Evolutionary conservation across 2,888 invertebrate genomes (phyloP).

Genomic region (Melieria picta): DNA sequence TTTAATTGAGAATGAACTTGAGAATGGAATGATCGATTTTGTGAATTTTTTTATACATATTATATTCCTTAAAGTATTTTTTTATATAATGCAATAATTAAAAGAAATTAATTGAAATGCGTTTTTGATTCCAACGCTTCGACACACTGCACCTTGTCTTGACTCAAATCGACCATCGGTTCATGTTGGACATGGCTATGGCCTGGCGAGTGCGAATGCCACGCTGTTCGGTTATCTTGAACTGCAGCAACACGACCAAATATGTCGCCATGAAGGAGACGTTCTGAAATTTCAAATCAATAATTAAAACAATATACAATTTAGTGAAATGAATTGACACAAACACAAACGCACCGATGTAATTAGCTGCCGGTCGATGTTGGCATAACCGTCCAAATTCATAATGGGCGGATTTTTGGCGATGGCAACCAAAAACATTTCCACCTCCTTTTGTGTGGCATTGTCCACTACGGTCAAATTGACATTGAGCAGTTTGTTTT

Average conservation of each 20-base stretch:
- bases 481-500: slow-evolving; percentile 74
- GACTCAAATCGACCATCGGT: background rate
- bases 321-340: background rate
- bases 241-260: slow-evolving; percentile 78
- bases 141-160: background rate
- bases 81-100: no score
- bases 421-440: slow-evolving; percentile 79
- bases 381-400: slow-evolving; percentile 80
- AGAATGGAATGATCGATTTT: no score
- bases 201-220: slow-evolving; percentile 66
- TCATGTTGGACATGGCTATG: background rate
- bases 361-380: slow-evolving; percentile 76
- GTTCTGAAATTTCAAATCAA: slow-evolving; percentile 67
- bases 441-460: slow-evolving; percentile 75
- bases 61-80: no score
- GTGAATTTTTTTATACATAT: no score
- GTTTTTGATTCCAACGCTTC: background rate
- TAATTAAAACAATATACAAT: background rate
- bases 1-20: no score
- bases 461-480: slow-evolving; percentile 74
- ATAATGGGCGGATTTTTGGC: slow-evolving; percentile 80
- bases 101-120: no score
- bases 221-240: slow-evolving; percentile 71
- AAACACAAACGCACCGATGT: slow-evolving; percentile 68
- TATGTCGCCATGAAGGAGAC: slow-evolving; percentile 79